Base-by-base conservation (phyloP, 2,797 vertebrate species). In the Thalassophryne amazonica region DNA sequence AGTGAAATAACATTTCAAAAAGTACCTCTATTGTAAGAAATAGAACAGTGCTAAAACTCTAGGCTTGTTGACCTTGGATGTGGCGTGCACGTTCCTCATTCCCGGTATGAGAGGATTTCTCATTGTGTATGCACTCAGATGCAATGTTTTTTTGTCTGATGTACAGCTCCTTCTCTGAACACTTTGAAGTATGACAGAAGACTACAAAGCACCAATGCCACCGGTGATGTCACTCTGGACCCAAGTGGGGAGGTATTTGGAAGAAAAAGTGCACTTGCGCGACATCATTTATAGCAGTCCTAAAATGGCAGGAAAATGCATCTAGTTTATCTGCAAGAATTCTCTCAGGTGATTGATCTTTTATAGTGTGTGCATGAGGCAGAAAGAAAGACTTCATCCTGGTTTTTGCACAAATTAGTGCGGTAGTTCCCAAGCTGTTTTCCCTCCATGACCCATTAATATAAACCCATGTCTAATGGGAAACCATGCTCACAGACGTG, bases 241-340 rank as follows among this genome's bases (percentile, higher is more conserved):
- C 45, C 42, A 10, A 24, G 42, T 52, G 65, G 51, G 48, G 10
- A 32, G n/a, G 14, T 12, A 18, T 45, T 43, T 34, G 16, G 38
- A 38, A 24, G 46, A 6, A 16, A 39, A 50, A 52, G 52, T 37
- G 38, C 28, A 48, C 6, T 3, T 2, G 16, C 2, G 7, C 10
- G 3, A 11, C 39, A 53, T 69, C 22, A 9, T 58, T 54, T 51
- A 27, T 34, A 57, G 40, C 38, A 40, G 18, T 14, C 29, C 29
- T 10, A n/a, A 55, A 73, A 73, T 59, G 43, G 49, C 54, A 50
- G 53, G 37, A 56, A 51, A 70, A 53, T 12, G 30, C 31, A 38
- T 50, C 15, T n/a, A 5, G 17, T 45, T 35, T 22, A 18, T 27
- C 14, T 7, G 51, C 17, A 25, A 7, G 48, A 28, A 46, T 36